Evolutionary conservation across 2,888 invertebrate genomes (phyloP), one percentile per base, ranked within the genome.

Genomic region (Zaprionus obscuricornis): DNA sequence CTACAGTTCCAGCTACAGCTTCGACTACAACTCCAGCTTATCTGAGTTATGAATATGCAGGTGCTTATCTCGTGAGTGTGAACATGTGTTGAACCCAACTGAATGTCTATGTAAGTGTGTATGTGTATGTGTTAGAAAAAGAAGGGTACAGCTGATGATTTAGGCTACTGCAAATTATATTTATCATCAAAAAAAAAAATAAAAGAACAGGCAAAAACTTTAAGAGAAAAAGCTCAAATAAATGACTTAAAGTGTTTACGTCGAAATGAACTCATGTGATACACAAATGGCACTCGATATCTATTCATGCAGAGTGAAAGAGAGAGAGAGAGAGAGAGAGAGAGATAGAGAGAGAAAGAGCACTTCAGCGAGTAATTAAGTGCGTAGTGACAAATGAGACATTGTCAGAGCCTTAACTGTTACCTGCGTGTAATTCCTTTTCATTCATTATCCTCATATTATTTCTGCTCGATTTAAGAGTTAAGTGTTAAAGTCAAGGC

Each of bases 1-100:
- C n/a, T n/a, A n/a, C n/a, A n/a, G n/a, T n/a, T n/a, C n/a, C n/a
- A n/a, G n/a, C n/a, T n/a, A n/a, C n/a, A n/a, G n/a, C n/a, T n/a
- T n/a, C n/a, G n/a, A n/a, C n/a, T n/a, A n/a, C n/a, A n/a, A n/a
- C n/a, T 33, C 54, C 27, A 60, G 57, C 84, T 81, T 81, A 81
- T 81, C 81, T 83, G 66, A 78, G 75, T 81, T 83, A 85, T 85
- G 86, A 81, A 85, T 81, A 83, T 81, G 79, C 81, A 81, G 81
- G 79, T 78, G 72, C 79, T 83, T 85, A 83, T 83, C 86, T 65
- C 51, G 42, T 63, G 63, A 27, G 34, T 55, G 20, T 16, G 39
- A 40, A 50, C 50, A 57, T 57, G 50, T 57, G 56, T 42, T 24
- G n/a, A n/a, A n/a, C 22, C 22, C 22, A 22, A 7, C 4, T 2